Conservation (phyloP, 2,888 invertebrate genomes). For the Ferrisia virgata region DNA sequence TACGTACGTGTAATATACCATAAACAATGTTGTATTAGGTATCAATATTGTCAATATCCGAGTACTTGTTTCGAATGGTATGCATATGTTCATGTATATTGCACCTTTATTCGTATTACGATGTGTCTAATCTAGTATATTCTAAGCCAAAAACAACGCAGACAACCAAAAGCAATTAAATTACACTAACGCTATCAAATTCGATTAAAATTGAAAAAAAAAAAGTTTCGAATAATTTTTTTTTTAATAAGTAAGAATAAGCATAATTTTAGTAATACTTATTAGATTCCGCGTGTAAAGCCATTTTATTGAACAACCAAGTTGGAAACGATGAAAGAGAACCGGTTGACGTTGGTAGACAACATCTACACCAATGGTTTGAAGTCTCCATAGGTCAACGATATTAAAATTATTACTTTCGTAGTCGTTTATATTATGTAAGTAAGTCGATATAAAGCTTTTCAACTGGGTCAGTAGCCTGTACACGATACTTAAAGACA, state of each 20-base stretch:
- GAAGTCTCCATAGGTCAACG: neutral
- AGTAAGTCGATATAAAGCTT: neutral
- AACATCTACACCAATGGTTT: neutral
- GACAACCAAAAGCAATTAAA: too few species aligned
- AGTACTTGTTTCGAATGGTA: neutral
- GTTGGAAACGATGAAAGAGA: neutral
- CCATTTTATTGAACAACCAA: neutral
- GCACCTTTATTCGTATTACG: too few species aligned
- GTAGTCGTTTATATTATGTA: neutral
- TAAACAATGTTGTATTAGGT: neutral
- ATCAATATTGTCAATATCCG: neutral
- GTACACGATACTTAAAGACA: neutral
- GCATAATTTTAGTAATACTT: too few species aligned
- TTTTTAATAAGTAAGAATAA: too few species aligned
- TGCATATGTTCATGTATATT: too few species aligned
- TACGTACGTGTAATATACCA: neutral
- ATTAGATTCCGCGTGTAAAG: neutral
- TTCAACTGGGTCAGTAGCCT: conserved; percentile 13
- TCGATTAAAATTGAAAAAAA: too few species aligned
- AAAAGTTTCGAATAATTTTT: too few species aligned
- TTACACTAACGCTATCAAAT: too few species aligned
- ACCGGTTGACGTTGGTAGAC: conserved; percentile 5
- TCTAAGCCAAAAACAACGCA: too few species aligned
- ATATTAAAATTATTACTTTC: conserved; percentile 17
- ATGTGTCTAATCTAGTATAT: too few species aligned